phyloP scores from a whole-genome alignment of 2,113 vertebrate genomes.

The Pan troglodytes region NHGRI_mPanTro3-v2.1_pri NC_072411.2:28368001-28368500 shows the following conservation, averaged over 20 bases:
- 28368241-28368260: background rate
- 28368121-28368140: background rate
- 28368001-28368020: background rate
- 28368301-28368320: background rate
- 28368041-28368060: no score
- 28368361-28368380: background rate
- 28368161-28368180: no score
- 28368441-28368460: no score
- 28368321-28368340: background rate
- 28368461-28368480: no score
- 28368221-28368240: background rate
- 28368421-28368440: no score
- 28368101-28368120: background rate
- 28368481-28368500: no score
- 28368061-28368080: no score
- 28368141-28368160: no score
- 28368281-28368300: background rate
- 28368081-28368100: no score
- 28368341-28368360: background rate
- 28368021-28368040: no score
- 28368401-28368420: background rate
- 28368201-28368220: no score
- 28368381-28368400: background rate
- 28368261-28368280: background rate
- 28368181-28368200: no score